phyloP scores from a whole-genome alignment of 1,140 invertebrate species.

The Akabosia matsudoensis region DNA sequence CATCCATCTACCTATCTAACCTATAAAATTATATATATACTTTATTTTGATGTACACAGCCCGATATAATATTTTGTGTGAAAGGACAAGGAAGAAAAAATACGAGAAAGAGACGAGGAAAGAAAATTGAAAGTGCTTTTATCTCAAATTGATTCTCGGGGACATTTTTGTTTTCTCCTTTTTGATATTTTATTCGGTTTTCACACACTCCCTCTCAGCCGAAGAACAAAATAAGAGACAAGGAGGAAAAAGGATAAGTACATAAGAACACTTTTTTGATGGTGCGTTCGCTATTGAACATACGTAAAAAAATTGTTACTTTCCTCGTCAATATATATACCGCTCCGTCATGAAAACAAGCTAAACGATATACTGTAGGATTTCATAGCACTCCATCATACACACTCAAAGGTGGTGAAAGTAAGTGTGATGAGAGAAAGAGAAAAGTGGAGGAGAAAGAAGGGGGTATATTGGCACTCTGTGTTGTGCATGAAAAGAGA shows the following conservation, averaged over 20 bases:
- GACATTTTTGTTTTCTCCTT: conserved; percentile 47
- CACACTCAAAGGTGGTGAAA: background rate
- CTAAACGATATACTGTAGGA: too few relatives aligned
- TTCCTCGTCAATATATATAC: background rate
- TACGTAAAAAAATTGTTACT: background rate
- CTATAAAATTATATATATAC: background rate
- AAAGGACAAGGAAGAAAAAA: conserved; percentile 11
- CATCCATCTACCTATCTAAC: background rate
- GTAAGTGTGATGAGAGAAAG: conserved; percentile 3
- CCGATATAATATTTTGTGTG: background rate
- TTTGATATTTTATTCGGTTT: conserved; percentile 47
- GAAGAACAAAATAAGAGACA: background rate
- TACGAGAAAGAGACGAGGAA: conserved; percentile 30
- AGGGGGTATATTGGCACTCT: too few relatives aligned
- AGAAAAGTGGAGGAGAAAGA: conserved; percentile 12
- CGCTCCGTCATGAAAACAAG: background rate
- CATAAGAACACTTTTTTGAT: background rate
- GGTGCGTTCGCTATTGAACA: too few relatives aligned
- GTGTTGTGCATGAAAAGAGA: background rate
- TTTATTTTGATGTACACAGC: background rate
- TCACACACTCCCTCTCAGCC: conserved; percentile 35
- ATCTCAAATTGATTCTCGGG: conserved; percentile 48
- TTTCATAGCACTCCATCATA: too few relatives aligned
- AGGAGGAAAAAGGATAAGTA: conserved; percentile 11
- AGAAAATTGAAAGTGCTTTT: conserved; percentile 48